Evolutionary conservation across 2,797 vertebrate genomes (phyloP).

Genomic region (Sebastes miniatus): DNA sequence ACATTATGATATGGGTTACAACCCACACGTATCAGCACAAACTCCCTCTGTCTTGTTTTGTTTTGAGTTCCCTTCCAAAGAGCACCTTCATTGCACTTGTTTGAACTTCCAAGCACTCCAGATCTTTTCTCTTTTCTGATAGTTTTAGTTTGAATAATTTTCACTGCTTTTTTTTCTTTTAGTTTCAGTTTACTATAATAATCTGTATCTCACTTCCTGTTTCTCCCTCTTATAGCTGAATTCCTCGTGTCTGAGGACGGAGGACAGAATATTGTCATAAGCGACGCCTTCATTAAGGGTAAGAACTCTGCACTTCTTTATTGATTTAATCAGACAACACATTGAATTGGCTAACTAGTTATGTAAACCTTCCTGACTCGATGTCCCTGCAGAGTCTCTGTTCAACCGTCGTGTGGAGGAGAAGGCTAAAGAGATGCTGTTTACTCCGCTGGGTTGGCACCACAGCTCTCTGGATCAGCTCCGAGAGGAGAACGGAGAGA

Average conservation of each 20-base stretch:
- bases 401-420: constrained; percentile 98
- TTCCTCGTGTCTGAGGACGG: constrained; percentile 93
- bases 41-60: too few species aligned
- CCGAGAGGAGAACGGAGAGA: constrained; percentile 97
- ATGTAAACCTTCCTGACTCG: background rate
- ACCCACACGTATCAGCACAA: too few species aligned
- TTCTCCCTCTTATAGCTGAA: constrained; percentile 73
- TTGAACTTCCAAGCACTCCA: too few species aligned
- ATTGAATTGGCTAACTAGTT: background rate
- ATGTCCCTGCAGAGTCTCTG: constrained; percentile 86
- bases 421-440: constrained; percentile 95
- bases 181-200: too few species aligned
- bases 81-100: too few species aligned
- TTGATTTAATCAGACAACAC: background rate
- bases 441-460: constrained; percentile 97
- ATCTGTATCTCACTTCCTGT: background rate
- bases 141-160: too few species aligned
- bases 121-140: too few species aligned
- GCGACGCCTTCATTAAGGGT: constrained; percentile 99
- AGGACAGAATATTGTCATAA: constrained; percentile 95
- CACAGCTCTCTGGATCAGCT: constrained; percentile 97
- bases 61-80: too few species aligned
- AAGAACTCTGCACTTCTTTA: constrained; percentile 20
- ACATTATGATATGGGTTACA: too few species aligned
- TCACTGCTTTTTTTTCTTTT: too few species aligned